Percentiles rank a stretch among this genome's conserved stretches.
Evolutionary conservation across 2,797 vertebrate genomes (phyloP).

Genomic region (Zalophus californianus): DNA sequence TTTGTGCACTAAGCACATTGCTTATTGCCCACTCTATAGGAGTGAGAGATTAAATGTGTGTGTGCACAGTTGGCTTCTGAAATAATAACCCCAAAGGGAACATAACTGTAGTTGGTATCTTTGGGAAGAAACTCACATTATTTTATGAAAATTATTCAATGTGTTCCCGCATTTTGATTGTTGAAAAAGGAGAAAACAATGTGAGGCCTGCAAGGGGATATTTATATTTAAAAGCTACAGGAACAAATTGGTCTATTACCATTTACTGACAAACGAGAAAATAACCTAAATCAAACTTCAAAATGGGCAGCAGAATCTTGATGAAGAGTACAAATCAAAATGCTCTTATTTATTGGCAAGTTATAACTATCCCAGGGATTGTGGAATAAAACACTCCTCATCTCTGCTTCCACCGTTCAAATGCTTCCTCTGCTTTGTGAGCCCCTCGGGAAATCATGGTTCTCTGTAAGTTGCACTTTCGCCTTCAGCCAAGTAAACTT

Average conservation of each 20-base stretch:
- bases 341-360: not conserved
- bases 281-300: conserved; percentile 43
- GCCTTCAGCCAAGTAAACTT: conserved; percentile 69
- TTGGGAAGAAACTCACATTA: not conserved
- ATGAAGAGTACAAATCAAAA: conserved; percentile 44
- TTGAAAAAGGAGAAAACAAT: not conserved
- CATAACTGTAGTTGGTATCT: not conserved
- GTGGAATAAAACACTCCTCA: conserved; percentile 37
- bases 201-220: not conserved
- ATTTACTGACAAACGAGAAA: conserved; percentile 24
- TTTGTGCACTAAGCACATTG: not conserved
- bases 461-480: conserved; percentile 72
- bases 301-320: not conserved
- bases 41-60: not conserved
- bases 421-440: conserved; percentile 58
- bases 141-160: not conserved
- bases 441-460: conserved; percentile 70
- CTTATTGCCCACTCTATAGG: rapidly evolving
- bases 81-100: conserved; percentile 24
- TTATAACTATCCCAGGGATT: conserved; percentile 59
- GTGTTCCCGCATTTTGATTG: not conserved
- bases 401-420: not conserved
- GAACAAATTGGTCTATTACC: not conserved
- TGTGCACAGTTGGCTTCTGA: not conserved
- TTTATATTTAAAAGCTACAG: conserved; percentile 8